Conservation (phyloP, 2,113 vertebrate genomes). For the Hyperoodon ampullatus region DNA sequence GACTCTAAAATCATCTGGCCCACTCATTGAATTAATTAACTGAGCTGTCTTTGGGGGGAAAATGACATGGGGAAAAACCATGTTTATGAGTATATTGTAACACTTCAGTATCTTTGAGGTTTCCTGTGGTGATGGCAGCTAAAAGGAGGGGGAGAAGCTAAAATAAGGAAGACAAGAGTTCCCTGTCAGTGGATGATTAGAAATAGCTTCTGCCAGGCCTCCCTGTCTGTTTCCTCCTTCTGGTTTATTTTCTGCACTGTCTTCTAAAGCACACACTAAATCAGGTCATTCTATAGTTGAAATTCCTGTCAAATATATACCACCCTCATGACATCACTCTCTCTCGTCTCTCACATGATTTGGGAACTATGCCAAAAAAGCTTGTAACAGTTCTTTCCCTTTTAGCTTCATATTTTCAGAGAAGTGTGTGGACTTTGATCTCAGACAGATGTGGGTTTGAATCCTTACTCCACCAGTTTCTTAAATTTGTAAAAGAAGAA, state of each 20-base stretch:
- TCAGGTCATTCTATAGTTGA: neutral
- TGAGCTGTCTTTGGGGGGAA: neutral
- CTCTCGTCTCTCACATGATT: fast-evolving
- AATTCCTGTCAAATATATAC: neutral
- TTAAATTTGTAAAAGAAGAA: neutral
- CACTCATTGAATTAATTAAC: neutral
- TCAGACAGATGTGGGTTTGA: neutral
- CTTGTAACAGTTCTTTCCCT: neutral
- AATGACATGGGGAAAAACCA: neutral
- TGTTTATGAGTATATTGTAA: neutral
- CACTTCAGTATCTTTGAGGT: neutral
- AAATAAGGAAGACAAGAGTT: neutral
- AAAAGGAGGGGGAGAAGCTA: neutral
- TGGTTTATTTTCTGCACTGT: neutral
- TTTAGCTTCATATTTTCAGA: neutral
- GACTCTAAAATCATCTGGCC: neutral
- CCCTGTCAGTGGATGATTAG: neutral
- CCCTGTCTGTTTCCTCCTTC: neutral
- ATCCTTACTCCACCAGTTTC: neutral
- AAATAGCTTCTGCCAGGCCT: neutral
- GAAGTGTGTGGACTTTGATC: neutral
- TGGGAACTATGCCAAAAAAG: neutral
- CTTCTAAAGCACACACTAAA: neutral
- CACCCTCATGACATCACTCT: too few species aligned
- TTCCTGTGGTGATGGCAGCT: neutral